A percentile compares a stretch with the other conserved stretches of the same genome.
phyloP scores from a whole-genome alignment of 2,888 invertebrate genomes.

The Brachyopa scutellaris region DNA sequence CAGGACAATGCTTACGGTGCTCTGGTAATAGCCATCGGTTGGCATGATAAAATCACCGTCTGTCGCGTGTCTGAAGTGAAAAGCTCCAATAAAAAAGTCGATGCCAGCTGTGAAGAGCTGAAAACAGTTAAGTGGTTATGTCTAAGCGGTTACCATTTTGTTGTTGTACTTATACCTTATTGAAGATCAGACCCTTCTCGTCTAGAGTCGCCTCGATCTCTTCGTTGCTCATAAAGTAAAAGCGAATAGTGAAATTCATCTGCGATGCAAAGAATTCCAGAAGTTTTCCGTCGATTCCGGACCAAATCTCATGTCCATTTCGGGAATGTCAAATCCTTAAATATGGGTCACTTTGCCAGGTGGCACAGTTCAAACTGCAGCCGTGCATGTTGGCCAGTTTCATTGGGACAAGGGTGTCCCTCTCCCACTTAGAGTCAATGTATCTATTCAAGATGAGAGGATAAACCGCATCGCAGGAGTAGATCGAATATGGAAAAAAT shows the following conservation, averaged over 20 bases:
- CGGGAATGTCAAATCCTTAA: slow-evolving; percentile 56
- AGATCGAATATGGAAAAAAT: slow-evolving; percentile 75
- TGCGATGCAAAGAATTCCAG: slow-evolving; percentile 75
- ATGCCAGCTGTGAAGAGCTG: slow-evolving; percentile 75
- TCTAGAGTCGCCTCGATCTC: slow-evolving; percentile 74
- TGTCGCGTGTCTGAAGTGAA: slow-evolving; percentile 74
- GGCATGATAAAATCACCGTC: slow-evolving; percentile 74
- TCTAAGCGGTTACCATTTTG: too few relatives aligned
- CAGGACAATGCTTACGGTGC: slow-evolving; percentile 76
- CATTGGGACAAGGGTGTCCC: slow-evolving; percentile 65
- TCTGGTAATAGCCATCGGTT: slow-evolving; percentile 75
- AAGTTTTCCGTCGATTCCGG: slow-evolving; percentile 76
- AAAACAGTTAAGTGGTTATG: slow-evolving; percentile 2
- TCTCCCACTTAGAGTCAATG: slow-evolving; percentile 67
- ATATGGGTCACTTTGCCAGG: slow-evolving; percentile 77
- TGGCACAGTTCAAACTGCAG: slow-evolving; percentile 77
- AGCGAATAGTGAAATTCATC: slow-evolving; percentile 75
- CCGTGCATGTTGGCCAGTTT: slow-evolving; percentile 75
- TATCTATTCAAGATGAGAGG: slow-evolving; percentile 75
- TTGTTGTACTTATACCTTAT: slow-evolving; percentile 73
- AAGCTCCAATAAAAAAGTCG: slow-evolving; percentile 77
- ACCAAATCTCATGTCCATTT: not conserved
- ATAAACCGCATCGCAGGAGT: slow-evolving; percentile 72
- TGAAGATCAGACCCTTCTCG: slow-evolving; percentile 74
- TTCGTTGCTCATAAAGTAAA: slow-evolving; percentile 74